phyloP scores from a whole-genome alignment of 1,140 invertebrate species.

The Cyrtorhinus lividipennis region DNA sequence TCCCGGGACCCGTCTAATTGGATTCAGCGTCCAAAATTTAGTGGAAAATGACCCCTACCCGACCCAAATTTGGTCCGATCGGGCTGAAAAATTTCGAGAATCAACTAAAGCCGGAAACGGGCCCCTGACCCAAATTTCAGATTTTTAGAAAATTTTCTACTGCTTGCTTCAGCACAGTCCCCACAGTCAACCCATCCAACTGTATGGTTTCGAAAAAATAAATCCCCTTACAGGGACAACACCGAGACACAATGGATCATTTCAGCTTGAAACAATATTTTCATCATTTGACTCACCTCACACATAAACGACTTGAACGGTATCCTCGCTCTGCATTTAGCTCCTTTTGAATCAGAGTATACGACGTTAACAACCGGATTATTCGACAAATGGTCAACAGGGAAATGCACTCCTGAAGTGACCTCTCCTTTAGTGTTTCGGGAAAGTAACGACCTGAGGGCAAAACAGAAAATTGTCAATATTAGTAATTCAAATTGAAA shows the following conservation, averaged over 20 bases:
- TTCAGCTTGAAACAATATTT: neutral
- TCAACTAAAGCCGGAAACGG: no score
- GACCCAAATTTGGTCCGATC: no score
- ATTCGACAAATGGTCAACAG: neutral
- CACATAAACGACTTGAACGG: neutral
- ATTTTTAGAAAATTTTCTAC: neutral
- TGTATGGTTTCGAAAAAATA: neutral
- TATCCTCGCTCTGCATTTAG: neutral
- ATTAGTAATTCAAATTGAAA: no score
- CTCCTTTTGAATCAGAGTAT: neutral
- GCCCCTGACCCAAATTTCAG: neutral
- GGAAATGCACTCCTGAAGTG: neutral
- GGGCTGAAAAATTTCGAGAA: no score
- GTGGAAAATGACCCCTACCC: no score
- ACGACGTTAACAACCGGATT: neutral
- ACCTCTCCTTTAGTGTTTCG: constrained; percentile 4
- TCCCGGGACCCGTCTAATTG: no score
- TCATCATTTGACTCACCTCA: neutral
- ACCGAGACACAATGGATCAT: no score
- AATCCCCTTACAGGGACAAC: no score
- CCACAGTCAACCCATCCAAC: no score
- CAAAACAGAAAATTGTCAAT: neutral
- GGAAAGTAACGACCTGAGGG: neutral
- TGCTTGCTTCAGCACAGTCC: neutral
- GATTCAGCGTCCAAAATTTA: no score